phyloP scores from a whole-genome alignment of 2,888 invertebrate species.

The Stenotaenia linearis region DNA sequence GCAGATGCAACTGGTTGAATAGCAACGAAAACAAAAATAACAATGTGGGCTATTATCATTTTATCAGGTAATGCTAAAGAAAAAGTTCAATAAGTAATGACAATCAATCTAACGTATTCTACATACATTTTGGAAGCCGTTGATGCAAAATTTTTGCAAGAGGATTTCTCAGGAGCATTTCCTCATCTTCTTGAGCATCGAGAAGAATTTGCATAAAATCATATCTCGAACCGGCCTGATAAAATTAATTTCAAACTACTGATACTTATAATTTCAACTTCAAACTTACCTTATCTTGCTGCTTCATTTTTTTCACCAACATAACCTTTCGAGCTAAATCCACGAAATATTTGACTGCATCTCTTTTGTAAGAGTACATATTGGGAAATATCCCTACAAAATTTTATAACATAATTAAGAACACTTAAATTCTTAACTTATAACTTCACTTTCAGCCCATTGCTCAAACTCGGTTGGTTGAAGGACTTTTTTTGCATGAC shows the following conservation, averaged over 20 bases:
- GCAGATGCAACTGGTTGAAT: conserved; percentile 2
- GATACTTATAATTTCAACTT: not conserved
- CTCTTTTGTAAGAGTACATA: not conserved
- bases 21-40: not conserved
- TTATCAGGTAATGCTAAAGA: not conserved
- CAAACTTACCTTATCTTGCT: not conserved
- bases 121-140: not conserved
- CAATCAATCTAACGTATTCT: not conserved
- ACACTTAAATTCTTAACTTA: not conserved
- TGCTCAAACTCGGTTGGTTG: not conserved
- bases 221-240: not conserved
- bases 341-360: not conserved
- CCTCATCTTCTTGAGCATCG: not conserved
- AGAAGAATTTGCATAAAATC: not conserved
- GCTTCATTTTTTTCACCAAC: not conserved
- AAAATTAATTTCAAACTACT: not conserved
- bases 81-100: not conserved
- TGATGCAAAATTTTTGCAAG: not conserved
- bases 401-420: not conserved
- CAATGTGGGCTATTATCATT: conserved; percentile 11
- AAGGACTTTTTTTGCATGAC: not conserved
- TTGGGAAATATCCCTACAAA: not conserved
- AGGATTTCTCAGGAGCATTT: not conserved
- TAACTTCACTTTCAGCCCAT: not conserved
- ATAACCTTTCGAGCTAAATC: not conserved